These are phyloP conservation scores for Eleutherodactylus coqui DNA, from an alignment of 2,797 vertebrate genomes.

Conservation along the genomic window DNA sequence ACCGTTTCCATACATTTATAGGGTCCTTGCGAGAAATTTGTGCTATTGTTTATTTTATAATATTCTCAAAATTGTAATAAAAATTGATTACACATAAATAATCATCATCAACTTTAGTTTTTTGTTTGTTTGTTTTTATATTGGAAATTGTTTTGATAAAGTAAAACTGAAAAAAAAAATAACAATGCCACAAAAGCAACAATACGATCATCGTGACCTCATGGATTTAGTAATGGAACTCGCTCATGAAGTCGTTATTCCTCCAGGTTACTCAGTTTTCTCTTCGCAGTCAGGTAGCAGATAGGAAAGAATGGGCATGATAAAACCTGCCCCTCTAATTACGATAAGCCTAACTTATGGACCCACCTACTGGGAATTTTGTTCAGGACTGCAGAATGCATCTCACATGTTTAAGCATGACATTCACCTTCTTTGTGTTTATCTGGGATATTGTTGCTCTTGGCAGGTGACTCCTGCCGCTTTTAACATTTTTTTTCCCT, in stretches of 20 bases:
- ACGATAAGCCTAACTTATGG: constrained; percentile 46
- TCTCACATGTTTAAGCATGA: constrained; percentile 51
- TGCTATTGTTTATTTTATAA: too few species aligned
- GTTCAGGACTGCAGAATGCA: constrained; percentile 28
- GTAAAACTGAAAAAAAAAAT: background rate
- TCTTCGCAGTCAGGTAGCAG: constrained; percentile 52
- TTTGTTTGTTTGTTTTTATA: too few species aligned
- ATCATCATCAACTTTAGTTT: too few species aligned
- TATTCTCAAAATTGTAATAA: too few species aligned
- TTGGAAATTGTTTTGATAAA: too few species aligned
- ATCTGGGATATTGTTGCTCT: constrained; percentile 54
- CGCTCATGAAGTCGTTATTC: too few species aligned
- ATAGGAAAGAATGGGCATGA: background rate
- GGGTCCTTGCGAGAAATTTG: too few species aligned
- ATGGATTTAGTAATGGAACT: constrained; percentile 8
- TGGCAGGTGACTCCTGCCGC: constrained; percentile 56
- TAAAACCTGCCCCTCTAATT: constrained; percentile 59
- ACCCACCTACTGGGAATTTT: constrained; percentile 56
- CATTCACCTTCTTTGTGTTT: constrained; percentile 52
- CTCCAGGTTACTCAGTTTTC: constrained; percentile 24
- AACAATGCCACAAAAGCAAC: background rate
- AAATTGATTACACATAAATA: too few species aligned
- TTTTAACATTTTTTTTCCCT: constrained; percentile 58
- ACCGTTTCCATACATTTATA: too few species aligned
- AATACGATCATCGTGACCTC: background rate